Evolutionary conservation across 2,797 vertebrate genomes (phyloP), one percentile per base, ranked within the genome.

Genomic region (Dicrostonyx torquatus): DNA sequence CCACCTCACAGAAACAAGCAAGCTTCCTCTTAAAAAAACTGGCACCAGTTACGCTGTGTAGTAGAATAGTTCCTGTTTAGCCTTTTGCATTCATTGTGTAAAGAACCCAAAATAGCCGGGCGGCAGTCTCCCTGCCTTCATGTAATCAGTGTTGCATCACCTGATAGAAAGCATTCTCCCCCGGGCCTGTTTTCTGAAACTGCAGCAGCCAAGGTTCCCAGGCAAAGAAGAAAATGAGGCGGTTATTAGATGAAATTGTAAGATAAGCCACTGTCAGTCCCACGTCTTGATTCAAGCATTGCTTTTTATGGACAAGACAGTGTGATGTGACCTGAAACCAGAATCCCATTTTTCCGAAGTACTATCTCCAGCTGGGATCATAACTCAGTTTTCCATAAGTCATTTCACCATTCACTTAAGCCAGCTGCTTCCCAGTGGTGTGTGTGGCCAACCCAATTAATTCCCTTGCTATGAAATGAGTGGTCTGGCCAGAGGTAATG

Each of bases 391-490:
- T 86, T 93, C 53, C 87, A 22, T 87, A 87, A 86, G 79, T 86
- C 40, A 88, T 92, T 91, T 90, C 62, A 89, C 60, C 72, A 29
- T 91, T 91, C 48, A 29, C 66, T 87, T 92, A 94, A 94, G 45
- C 62, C 87, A 88, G 80, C 50, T 96, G 91, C 76, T 94, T 96
- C 94, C 50, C 93, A 70, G 34, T 48, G 48, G 34, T 48, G 4
- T 62, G 76, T 53, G 53, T 89, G 72, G 64, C 68, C 66, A 90
- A 31, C 45, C 60, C 87, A n/a, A 40, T 94, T 85, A 92, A 89
- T 82, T 85, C 53, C 18, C 87, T 82, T 87, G 77, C 90, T 77
- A 31, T 70, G 77, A 95, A 94, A 93, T 62, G 55, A 90, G 68
- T 18, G 87, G 24, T 34, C 50, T 64, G 48, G 58, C 62, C 20